phyloP scores from a whole-genome alignment of 2,888 invertebrate species.

The Epirrhoe alternata region DNA sequence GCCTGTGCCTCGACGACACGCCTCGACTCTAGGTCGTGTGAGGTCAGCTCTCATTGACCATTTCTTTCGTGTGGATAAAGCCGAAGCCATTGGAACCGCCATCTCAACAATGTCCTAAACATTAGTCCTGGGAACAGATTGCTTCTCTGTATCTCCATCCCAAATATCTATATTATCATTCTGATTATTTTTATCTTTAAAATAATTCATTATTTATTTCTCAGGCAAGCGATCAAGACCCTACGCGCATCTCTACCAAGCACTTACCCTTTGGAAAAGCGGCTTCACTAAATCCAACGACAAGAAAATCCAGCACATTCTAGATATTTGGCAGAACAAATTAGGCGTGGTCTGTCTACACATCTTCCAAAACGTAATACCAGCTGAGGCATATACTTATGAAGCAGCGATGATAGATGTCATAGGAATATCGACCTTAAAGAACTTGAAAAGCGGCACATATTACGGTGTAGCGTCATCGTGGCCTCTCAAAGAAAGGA shows the following conservation, averaged over 20 bases:
- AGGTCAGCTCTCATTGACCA: too few species aligned
- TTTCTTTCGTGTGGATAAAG: too few species aligned
- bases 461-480: constrained; percentile 92
- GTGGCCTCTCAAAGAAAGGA: constrained; percentile 89
- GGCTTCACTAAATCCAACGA: constrained; percentile 73
- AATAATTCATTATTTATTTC: constrained; percentile 17
- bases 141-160: too few species aligned
- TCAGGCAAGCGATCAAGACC: constrained; percentile 91
- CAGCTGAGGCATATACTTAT: constrained; percentile 96
- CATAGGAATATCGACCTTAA: constrained; percentile 83
- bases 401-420: constrained; percentile 98
- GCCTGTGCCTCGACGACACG: too few species aligned
- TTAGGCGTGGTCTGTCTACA: constrained; percentile 96
- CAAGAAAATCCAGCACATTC: constrained; percentile 90
- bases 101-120: too few species aligned
- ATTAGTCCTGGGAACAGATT: too few species aligned
- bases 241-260: constrained; percentile 96
- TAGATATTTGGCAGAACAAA: constrained; percentile 94
- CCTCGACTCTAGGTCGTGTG: too few species aligned
- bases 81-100: too few species aligned
- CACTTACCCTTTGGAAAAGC: constrained; percentile 87
- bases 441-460: constrained; percentile 90
- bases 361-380: constrained; percentile 95
- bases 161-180: too few species aligned
- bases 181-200: background rate